Evolutionary conservation across 1,140 invertebrate species (phyloP).

Genomic region (Chlorops oryzae): DNA sequence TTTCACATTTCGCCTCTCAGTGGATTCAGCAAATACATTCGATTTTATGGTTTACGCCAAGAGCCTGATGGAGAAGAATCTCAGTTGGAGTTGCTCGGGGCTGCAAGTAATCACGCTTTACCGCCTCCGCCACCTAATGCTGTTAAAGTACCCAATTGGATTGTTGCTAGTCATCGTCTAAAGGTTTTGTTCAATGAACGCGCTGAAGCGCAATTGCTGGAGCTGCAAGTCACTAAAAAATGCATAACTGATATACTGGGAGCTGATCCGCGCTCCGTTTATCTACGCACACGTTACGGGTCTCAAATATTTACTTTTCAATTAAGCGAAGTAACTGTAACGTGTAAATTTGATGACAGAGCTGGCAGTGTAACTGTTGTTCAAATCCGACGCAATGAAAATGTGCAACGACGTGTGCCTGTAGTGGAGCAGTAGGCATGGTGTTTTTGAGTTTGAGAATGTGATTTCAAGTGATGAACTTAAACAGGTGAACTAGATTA

Average conservation of each 20-base stretch:
- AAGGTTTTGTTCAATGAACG: conserved; percentile 61
- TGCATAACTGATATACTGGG: conserved; percentile 64
- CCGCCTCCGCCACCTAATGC: conserved; percentile 23
- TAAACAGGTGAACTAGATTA: no score
- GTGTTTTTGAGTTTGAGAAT: conserved; percentile 20
- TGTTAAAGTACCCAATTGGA: conserved; percentile 47
- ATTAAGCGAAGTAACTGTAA: conserved; percentile 71
- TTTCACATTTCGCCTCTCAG: conserved; percentile 23
- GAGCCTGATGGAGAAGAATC: conserved; percentile 46
- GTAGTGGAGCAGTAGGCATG: conserved; percentile 24
- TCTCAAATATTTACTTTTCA: conserved; percentile 75
- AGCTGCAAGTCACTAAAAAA: conserved; percentile 50
- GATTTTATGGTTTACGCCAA: conserved; percentile 42
- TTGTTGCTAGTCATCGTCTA: conserved; percentile 47
- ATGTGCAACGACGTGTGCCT: conserved; percentile 32
- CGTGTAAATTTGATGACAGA: conserved; percentile 69
- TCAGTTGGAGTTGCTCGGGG: conserved; percentile 36
- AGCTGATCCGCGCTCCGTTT: conserved; percentile 84
- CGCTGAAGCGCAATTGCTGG: conserved; percentile 57
- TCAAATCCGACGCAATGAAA: conserved; percentile 43
- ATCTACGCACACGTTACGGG: conserved; percentile 66
- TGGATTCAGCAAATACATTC: conserved; percentile 27
- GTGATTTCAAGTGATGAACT: no score
- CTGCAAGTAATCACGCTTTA: conserved; percentile 10
- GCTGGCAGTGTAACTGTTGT: conserved; percentile 39